Base-by-base conservation (phyloP, 2,113 vertebrate genomes). In the Silurus glanis region DNA sequence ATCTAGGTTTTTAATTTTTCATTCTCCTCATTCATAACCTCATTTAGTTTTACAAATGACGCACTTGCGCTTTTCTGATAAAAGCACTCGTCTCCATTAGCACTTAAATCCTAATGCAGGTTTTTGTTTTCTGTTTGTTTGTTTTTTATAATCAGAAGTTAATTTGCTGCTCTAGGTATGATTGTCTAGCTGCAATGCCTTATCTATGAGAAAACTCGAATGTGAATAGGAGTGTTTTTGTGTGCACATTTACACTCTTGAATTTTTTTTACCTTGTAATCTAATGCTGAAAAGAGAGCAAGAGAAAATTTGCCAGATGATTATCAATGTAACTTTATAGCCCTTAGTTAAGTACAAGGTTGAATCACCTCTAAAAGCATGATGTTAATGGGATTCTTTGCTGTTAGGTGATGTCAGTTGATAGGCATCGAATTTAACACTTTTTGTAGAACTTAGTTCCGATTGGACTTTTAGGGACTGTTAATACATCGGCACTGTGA, bases 1-100 rank as follows among this genome's bases (percentile, higher is more conserved):
- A 37, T 37, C 37, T 37, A 79, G 25, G 21, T 61, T 87, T 78
- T 45, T 76, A 45, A 16, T 47, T 64, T 56, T 86, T 83, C 61
- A 56, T 37, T 47, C 76, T 85, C 53, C 87, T 56, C 82, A 75
- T 90, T 89, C 78, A 16, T 53, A n/a, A 86, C 75, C 67, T 84
- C 12, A 80, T 88, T 75, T 19, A 56, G n/a, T n/a, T 58, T 86
- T 88, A n/a, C 14, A 37, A 81, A 76, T 56, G 61, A 81, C 16
- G 74, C 75, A 74, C 51, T 86, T 53, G 25, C 74, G 64, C 56
- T 4, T 4, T 61, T 74, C 21, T 59, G 55, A 83, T 62, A 82
- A 83, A 66, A 83, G 12, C 80, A 78, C 84, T 71, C 7, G 0
- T 72, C 47, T 71, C 61, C 49, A 80, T 80, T 86, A 83, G 45